Evolutionary conservation across 2,797 vertebrate species (phyloP), one percentile per base, ranked within the genome.

Genomic region (Takifugu ocellatus): DNA sequence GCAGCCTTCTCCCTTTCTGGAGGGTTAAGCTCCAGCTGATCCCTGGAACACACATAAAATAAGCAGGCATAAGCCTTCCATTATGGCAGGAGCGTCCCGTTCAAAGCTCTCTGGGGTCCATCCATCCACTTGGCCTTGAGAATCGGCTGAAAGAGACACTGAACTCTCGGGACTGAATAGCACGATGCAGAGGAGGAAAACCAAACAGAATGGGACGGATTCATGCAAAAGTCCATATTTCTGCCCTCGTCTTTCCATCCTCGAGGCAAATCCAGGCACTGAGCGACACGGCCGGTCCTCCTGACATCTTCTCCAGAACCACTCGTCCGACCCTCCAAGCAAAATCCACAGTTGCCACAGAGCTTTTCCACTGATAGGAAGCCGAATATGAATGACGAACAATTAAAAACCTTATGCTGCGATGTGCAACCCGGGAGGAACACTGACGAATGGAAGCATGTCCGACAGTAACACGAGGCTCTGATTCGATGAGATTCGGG

Each of bases 31-130:
- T 89, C 87, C 78, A 74, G 60, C 61, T 91, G 72, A 51, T 93
- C 88, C 76, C 93, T 93, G 77, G 53, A 79, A 89, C 70, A 88
- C 82, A 87, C 81, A 89, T 66, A 83, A 48, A 78, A 50, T 21
- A 51, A 49, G 46, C 55, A 57, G 49, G 76, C 54, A 63, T 77
- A 49, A 79, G 61, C 61, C 51, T 49, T 51, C 61, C 45, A 2
- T 70, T 52, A 60, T 51, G 54, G 72, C 68, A 9, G 3, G 16
- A 50, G 54, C n/a, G 53, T 44, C 61, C 55, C 48, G 47, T 47
- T 68, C 59, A 66, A 74, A 75, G 48, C 68, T 74, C 70, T 61
- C 61, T 53, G 59, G 74, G 59, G 70, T 81, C 71, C 69, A 21
- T 70, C 73, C 76, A 75, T 72, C 64, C 67, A 2, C 36, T 68